Evolutionary conservation across 2,797 vertebrate genomes (phyloP), one percentile per base, ranked within the genome.

Genomic region (Catostomus latipinnis): DNA sequence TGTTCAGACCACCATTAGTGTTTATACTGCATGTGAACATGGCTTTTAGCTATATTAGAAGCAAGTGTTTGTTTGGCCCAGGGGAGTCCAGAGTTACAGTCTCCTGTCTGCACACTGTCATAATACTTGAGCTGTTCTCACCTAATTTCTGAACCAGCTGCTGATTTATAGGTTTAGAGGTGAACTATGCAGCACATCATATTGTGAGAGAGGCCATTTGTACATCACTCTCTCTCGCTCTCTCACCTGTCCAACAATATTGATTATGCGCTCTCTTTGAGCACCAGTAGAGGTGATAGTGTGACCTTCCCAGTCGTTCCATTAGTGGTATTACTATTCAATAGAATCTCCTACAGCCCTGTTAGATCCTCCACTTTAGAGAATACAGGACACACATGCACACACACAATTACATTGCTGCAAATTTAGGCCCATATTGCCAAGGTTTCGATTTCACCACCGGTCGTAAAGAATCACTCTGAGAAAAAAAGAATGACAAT

Each of bases 321-420:
- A 88, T 91, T 92, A 86, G 86, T 86, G 70, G 74, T 87, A 90
- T 89, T 90, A 86, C 83, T 68, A 74, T 87, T 87, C 85, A 82
- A 83, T 89, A 77, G 73, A 89, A 89, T 90, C 81, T 68, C 58
- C 61, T 71, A 52, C 65, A 65, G 65, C 52, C 58, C 14, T 49
- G 14, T 56, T 67, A 73, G 68, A 69, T 56, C 72, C 81, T 54
- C 74, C 18, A 56, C 13, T 78, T 73, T 77, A 78, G 61, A 56
- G 54, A 12, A 46, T 50, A 68, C 34, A 34, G 34, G 13, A 61
- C 63, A 60, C 65, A 78, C 81, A 68, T 76, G 68, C 67, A 52
- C 52, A 72, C 82, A 83, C 49, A 80, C 71, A 71, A 63, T 84
- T 78, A 61, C 7, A 61, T 56, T 76, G 56, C 75, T 12, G 48